phyloP scores from a whole-genome alignment of 1,140 invertebrate species.

The Trigoniulus corallinus region DNA sequence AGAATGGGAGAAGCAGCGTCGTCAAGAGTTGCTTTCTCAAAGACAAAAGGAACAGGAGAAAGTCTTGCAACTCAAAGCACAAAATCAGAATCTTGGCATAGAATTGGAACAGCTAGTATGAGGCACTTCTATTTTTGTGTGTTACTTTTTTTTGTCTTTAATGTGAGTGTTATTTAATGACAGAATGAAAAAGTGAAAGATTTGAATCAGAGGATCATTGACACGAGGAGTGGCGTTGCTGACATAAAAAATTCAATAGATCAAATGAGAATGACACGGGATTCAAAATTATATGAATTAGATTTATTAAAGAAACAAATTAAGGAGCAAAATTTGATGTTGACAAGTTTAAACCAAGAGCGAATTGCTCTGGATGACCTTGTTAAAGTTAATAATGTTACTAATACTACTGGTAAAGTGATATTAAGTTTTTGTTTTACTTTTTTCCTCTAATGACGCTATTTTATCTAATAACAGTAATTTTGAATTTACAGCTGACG shows the following conservation, averaged over 20 bases:
- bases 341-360: constrained; percentile 49
- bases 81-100: constrained; percentile 67
- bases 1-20: constrained; percentile 90
- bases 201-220: constrained; percentile 67
- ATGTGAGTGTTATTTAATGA: constrained; percentile 13
- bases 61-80: constrained; percentile 73
- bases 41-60: constrained; percentile 73
- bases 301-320: constrained; percentile 53
- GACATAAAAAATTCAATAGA: constrained; percentile 90
- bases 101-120: constrained; percentile 56
- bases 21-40: constrained; percentile 65
- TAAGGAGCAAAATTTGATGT: constrained; percentile 28
- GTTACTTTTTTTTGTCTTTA: constrained; percentile 1
- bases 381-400: constrained; percentile 3
- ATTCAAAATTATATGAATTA: constrained; percentile 78
- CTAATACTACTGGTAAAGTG: constrained; percentile 14
- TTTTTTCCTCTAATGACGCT: background rate
- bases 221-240: constrained; percentile 73
- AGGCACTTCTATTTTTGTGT: constrained; percentile 4
- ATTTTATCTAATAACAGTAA: constrained; percentile 2
- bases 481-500: constrained; percentile 28
- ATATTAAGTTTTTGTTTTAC: background rate
- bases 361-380: constrained; percentile 4
- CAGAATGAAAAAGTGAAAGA: constrained; percentile 69
- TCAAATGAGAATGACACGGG: constrained; percentile 77